Evolutionary conservation across 2,113 vertebrate species (phyloP).

Genomic region (Daubentonia madagascariensis): DNA sequence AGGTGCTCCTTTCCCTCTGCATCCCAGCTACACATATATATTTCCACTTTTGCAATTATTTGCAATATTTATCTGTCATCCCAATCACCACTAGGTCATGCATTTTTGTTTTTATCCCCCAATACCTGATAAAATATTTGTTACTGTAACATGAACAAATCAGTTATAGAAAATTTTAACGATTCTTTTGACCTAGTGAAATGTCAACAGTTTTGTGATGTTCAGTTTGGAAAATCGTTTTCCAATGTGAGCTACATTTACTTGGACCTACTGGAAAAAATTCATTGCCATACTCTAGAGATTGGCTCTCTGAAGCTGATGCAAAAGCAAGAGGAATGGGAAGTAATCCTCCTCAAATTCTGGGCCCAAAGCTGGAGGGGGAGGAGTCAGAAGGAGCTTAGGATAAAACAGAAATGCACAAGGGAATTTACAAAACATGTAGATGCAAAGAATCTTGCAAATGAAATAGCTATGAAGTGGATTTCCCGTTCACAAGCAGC

Average conservation of each 20-base stretch:
- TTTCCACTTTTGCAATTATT: not conserved
- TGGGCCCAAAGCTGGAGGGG: not conserved
- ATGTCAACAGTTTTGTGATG: not conserved
- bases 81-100: not conserved
- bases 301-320: not conserved
- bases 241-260: slow-evolving; percentile 26
- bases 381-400: not conserved
- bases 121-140: slow-evolving; percentile 9
- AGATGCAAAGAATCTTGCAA: slow-evolving; percentile 30
- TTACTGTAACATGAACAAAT: not conserved
- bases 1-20: not conserved
- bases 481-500: not conserved
- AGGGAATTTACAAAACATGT: slow-evolving; percentile 16
- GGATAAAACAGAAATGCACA: slow-evolving; percentile 11
- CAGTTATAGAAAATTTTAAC: not conserved
- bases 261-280: slow-evolving; percentile 20
- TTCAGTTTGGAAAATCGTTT: slow-evolving; percentile 34
- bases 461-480: slow-evolving; percentile 27
- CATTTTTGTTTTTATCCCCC: not conserved
- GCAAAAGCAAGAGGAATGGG: slow-evolving; percentile 29
- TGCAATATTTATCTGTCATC: not conserved
- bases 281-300: not conserved
- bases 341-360: slow-evolving; percentile 42
- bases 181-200: not conserved
- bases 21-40: not conserved